These are phyloP conservation scores for Troides aeacus DNA, from an alignment of 2,888 invertebrate genomes.

Conservation along the genomic window DNA sequence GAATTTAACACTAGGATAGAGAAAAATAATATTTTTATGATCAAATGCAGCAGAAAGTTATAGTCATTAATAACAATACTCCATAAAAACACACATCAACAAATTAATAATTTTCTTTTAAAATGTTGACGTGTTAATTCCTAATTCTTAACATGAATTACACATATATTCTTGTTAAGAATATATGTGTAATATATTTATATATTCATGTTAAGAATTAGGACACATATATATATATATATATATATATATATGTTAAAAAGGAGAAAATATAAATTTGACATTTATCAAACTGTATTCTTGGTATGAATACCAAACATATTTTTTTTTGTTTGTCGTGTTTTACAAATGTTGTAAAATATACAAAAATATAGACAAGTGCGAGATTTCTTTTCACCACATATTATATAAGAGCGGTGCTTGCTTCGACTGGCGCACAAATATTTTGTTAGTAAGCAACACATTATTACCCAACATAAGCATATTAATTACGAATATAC, in stretches of 20 bases:
- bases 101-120: neutral
- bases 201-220: no score
- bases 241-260: neutral
- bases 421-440: constrained; percentile 19
- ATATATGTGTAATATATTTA: no score
- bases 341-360: neutral
- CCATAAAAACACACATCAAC: neutral
- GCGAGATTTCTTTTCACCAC: neutral
- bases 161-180: neutral
- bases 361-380: constrained; percentile 17
- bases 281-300: neutral
- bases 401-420: constrained; percentile 1
- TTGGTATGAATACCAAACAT: neutral
- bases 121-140: neutral
- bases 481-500: constrained; percentile 25
- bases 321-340: neutral
- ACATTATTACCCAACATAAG: constrained; percentile 21
- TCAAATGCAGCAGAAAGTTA: no score
- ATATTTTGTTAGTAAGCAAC: constrained; percentile 30
- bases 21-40: no score
- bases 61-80: no score
- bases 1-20: no score
- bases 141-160: neutral
- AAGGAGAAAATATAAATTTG: no score
- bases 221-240: neutral